A percentile compares a stretch with the other conserved stretches of the same genome.
phyloP scores from a whole-genome alignment of 2,797 vertebrate genomes.

The Chaetodon trifasciatus region DNA sequence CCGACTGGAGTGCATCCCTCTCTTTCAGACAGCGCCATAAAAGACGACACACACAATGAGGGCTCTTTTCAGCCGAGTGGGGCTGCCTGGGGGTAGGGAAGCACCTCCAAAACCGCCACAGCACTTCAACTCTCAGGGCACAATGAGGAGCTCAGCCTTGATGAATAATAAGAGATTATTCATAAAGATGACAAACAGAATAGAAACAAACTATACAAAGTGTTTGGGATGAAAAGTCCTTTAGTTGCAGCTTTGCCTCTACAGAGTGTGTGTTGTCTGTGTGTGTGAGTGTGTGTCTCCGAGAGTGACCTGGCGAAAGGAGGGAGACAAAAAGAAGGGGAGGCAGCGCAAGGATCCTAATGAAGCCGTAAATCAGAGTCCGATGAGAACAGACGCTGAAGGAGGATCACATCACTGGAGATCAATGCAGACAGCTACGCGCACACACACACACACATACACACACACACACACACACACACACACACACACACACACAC shows the following conservation, averaged over 20 bases:
- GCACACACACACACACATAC: conserved; percentile 52
- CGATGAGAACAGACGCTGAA: conserved; percentile 79
- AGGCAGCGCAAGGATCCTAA: conserved; percentile 76
- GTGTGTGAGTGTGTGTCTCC: conserved; percentile 37
- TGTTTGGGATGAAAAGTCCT: conserved; percentile 65
- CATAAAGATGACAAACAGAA: conserved; percentile 78
- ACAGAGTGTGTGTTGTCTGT: conserved; percentile 42
- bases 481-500: conserved; percentile 45
- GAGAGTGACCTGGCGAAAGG: conserved; percentile 65
- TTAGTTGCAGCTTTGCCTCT: conserved; percentile 49
- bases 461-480: conserved; percentile 51
- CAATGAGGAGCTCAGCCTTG: conserved; percentile 77
- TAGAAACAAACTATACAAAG: conserved; percentile 70
- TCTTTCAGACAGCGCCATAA: conserved; percentile 81
- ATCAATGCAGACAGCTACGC: conserved; percentile 78
- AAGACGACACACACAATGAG: conserved; percentile 83
- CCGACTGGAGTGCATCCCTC: conserved; percentile 81
- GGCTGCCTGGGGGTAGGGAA: conserved; percentile 73
- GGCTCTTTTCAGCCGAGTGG: conserved; percentile 76
- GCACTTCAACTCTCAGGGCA: conserved; percentile 73
- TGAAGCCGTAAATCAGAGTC: conserved; percentile 85
- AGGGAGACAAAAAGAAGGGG: conserved; percentile 69
- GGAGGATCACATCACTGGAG: conserved; percentile 82
- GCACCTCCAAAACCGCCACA: conserved; percentile 74
- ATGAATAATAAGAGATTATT: conserved; percentile 79